A percentile compares a stretch with the other conserved stretches of the same genome.
Conservation (phyloP, 2,113 vertebrate genomes). For the Pelusios castaneus region DNA sequence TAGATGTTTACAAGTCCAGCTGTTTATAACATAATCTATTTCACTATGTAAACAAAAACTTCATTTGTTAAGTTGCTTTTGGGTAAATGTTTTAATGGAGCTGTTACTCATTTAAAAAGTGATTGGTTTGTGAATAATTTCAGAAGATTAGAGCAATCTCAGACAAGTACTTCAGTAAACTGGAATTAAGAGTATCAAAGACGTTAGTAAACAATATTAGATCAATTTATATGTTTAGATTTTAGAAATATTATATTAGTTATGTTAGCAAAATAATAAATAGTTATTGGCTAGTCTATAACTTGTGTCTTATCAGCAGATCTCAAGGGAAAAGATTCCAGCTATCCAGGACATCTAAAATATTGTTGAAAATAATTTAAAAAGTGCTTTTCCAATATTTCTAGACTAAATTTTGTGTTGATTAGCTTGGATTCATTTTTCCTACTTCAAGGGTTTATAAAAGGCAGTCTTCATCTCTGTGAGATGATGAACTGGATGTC, state of each 20-base stretch:
- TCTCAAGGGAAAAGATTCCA: neutral
- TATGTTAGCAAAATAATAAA: neutral
- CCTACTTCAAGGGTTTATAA: neutral
- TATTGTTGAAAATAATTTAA: neutral
- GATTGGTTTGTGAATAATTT: neutral
- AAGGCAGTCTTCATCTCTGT: neutral
- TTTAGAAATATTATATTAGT: neutral
- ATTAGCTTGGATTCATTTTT: neutral
- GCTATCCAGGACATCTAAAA: neutral
- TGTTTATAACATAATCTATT: slow-evolving; percentile 45
- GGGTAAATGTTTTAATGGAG: neutral
- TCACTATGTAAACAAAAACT: slow-evolving; percentile 39
- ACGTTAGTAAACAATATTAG: neutral
- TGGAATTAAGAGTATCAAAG: neutral
- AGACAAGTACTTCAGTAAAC: neutral
- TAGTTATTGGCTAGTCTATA: neutral
- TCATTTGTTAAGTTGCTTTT: slow-evolving; percentile 19
- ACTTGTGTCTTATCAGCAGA: neutral
- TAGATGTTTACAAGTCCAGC: slow-evolving; percentile 42
- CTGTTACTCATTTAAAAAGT: neutral
- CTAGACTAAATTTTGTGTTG: neutral
- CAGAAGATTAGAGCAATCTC: neutral
- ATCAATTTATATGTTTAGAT: neutral
- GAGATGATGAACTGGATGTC: neutral
- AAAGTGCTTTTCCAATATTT: neutral